Conservation (phyloP, 1,140 invertebrate genomes). For the Archivesica marissinica region DNA sequence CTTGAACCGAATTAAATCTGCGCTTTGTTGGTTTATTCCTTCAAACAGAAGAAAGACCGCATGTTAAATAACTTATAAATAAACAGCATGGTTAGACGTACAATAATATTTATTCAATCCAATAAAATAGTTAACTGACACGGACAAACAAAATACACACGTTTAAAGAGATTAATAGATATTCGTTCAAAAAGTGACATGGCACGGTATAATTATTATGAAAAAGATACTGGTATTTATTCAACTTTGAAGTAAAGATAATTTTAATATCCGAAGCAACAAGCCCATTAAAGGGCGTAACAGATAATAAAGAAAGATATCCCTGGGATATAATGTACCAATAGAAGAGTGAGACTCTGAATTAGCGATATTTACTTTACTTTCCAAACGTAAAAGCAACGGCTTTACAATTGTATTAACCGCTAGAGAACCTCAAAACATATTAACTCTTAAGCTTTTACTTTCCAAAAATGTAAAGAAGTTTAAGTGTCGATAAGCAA, state of each 20-base stretch:
- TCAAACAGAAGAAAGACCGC: conserved; percentile 35
- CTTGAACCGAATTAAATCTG: conserved; percentile 34
- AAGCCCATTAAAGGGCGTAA: conserved; percentile 55
- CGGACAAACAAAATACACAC: conserved; percentile 47
- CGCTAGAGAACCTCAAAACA: conserved; percentile 51
- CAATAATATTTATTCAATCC: conserved; percentile 63
- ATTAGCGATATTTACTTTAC: conserved; percentile 51
- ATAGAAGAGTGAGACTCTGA: conserved; percentile 18
- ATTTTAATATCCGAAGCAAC: conserved; percentile 48
- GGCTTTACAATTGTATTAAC: conserved; percentile 57
- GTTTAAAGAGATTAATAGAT: conserved; percentile 51
- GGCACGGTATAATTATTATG: conserved; percentile 57
- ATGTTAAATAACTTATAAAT: conserved; percentile 63
- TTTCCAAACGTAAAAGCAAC: conserved; percentile 32
- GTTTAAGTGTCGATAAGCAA: conserved; percentile 30
- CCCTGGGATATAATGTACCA: conserved; percentile 34
- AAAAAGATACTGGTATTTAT: conserved; percentile 61
- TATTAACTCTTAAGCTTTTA: conserved; percentile 11
- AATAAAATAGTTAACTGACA: conserved; percentile 37
- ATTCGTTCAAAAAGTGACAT: conserved; percentile 42
- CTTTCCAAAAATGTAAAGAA: conserved; percentile 24
- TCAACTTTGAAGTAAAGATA: conserved; percentile 64
- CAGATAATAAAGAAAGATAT: conserved; percentile 56
- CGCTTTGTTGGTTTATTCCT: conserved; percentile 46
- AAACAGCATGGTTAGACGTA: conserved; percentile 42